These are phyloP conservation scores for Solea solea DNA, from an alignment of 2,113 vertebrate genomes.

Conservation along the genomic window DNA sequence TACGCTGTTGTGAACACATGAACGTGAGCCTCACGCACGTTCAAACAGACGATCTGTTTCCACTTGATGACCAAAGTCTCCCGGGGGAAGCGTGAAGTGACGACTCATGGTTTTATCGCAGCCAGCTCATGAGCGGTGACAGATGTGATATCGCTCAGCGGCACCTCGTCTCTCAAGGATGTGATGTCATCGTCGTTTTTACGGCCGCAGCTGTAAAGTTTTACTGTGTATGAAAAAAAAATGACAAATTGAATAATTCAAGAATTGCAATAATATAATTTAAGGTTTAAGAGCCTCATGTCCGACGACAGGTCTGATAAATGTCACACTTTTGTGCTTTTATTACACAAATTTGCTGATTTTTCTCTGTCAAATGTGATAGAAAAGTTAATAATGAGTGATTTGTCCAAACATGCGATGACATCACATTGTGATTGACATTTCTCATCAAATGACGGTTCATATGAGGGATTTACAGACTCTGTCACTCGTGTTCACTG, in stretches of 20 bases:
- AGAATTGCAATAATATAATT: not conserved
- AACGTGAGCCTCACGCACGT: not conserved
- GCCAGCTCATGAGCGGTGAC: constrained; percentile 35
- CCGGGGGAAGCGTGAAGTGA: constrained; percentile 23
- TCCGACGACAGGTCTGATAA: not conserved
- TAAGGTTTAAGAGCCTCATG: not conserved
- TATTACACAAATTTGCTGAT: not conserved
- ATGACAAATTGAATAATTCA: not conserved
- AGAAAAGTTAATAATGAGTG: not conserved
- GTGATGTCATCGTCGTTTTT: constrained; percentile 71
- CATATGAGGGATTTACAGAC: no score
- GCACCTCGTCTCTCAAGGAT: constrained; percentile 58
- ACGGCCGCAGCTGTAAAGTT: constrained; percentile 52
- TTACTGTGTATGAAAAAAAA: constrained; percentile 10
- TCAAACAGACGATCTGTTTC: constrained; percentile 21
- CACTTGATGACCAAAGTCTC: constrained; percentile 14
- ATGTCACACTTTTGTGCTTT: not conserved
- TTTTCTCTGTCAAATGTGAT: not conserved
- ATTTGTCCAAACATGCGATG: no score
- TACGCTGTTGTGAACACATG: constrained; percentile 12
- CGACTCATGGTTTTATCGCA: constrained; percentile 38
- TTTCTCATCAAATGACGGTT: no score
- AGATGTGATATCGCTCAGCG: constrained; percentile 59
- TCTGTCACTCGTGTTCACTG: no score
- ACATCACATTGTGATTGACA: no score